Evolutionary conservation across 1,140 invertebrate species (phyloP), one percentile per base, ranked within the genome.

Genomic region (Zaprionus camerounensis): DNA sequence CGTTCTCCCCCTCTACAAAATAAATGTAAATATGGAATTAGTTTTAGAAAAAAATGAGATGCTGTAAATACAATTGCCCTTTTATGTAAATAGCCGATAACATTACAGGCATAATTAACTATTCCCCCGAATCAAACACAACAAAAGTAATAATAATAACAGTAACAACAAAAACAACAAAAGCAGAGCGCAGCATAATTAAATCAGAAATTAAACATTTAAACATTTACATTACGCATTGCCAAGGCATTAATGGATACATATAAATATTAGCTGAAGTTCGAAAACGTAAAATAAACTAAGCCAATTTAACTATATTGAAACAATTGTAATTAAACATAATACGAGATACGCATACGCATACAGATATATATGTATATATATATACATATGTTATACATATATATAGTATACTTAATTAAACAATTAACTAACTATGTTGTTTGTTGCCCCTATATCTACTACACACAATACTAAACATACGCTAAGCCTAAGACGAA

Each of bases 361-460:
- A 73, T 41, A 67, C 20, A 24, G 49, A 58, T 49, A 58, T 41
- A 51, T 28, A 31, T 22, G 56, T 49, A 66, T 38, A 26, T 34
- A 49, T 36, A 56, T 58, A 71, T 38, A 59, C n/a, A 51, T 28
- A 31, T 22, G 56, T 49, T n/a, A 66, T 38, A 26, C 11, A 49
- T 36, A 56, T 58, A 71, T 38, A 59, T 58, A 20, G 56, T 59
- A 55, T 65, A 65, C 9, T 44, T 22, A 61, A n/a, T 57, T 44
- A 38, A 75, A 71, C 53, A 13, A 63, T 44, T 62, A 69, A 71
- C 63, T 46, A 75, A 82, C 71, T 82, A 61, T 75, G 78, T 78
- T 84, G 81, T 90, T 90, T 81, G 84, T 88, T 88, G 85, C 81
- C 78, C 85, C 78, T 81, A 76, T 81, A 88, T 56, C 71, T 71